A percentile compares a stretch with the other conserved stretches of the same genome.
These are phyloP conservation scores for Diploscapter pachys DNA, from an alignment of 1,140 invertebrate genomes.

Conservation along the genomic window DNA sequence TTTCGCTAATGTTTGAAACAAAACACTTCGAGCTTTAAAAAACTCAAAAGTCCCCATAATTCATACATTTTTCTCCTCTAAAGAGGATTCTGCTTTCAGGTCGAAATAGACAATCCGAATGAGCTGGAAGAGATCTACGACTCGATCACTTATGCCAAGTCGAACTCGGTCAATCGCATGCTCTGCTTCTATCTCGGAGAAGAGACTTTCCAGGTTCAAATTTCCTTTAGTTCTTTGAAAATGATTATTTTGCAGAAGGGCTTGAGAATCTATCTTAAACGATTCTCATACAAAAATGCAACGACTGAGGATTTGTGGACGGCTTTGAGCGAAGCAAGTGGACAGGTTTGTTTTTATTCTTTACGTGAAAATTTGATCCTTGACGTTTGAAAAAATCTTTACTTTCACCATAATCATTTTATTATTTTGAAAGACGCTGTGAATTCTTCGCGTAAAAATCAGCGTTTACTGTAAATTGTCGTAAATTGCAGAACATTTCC, in stretches of 20 bases:
- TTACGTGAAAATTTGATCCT: too few species aligned
- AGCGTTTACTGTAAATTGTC: background rate
- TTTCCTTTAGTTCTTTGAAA: too few species aligned
- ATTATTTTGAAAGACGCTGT: too few species aligned
- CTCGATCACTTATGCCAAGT: constrained; percentile 64
- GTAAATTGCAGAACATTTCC: constrained; percentile 68
- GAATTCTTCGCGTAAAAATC: too few species aligned
- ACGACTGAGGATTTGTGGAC: constrained; percentile 90
- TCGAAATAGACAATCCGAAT: constrained; percentile 54
- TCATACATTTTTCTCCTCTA: background rate
- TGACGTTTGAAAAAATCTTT: too few species aligned
- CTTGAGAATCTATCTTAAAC: constrained; percentile 84
- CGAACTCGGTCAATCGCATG: constrained; percentile 84
- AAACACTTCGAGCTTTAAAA: too few species aligned
- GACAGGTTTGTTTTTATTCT: constrained; percentile 64
- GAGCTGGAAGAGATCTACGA: constrained; percentile 55
- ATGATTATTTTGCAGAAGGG: constrained; percentile 66
- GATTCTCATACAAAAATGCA: constrained; percentile 84
- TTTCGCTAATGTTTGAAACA: too few species aligned
- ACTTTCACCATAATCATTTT: too few species aligned
- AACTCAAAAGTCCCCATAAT: background rate
- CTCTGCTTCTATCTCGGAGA: constrained; percentile 91
- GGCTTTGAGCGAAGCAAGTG: constrained; percentile 80
- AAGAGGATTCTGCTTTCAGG: constrained; percentile 43
- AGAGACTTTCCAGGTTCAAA: constrained; percentile 68